A percentile compares a stretch with the other conserved stretches of the same genome.
phyloP scores from a whole-genome alignment of 2,113 vertebrate genomes.

The Chauna torquata region DNA sequence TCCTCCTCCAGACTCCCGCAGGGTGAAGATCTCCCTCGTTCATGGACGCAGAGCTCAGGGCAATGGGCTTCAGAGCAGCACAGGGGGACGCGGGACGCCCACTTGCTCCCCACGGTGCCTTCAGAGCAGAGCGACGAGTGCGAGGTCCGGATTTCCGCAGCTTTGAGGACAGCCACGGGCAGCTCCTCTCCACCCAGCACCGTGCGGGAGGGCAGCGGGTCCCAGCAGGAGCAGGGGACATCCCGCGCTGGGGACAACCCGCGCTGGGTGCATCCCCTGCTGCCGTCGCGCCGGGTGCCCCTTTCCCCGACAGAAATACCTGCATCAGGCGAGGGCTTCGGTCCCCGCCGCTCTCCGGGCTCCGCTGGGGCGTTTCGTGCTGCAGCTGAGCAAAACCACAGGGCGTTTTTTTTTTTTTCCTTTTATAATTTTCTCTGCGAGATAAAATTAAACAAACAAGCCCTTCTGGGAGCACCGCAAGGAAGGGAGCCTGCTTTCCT shows the following conservation, averaged over 20 bases:
- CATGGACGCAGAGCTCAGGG: neutral
- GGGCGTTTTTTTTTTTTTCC: neutral
- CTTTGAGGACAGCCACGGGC: neutral
- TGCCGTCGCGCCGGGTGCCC: neutral
- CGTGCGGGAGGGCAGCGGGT: neutral
- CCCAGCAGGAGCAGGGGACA: neutral
- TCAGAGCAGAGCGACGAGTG: neutral
- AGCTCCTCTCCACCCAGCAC: neutral
- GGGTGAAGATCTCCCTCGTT: neutral
- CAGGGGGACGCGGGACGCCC: neutral
- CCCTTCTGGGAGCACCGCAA: constrained; percentile 28
- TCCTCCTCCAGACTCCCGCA: neutral
- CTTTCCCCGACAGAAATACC: constrained; percentile 13
- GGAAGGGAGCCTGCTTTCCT: constrained; percentile 54
- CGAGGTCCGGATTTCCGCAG: neutral
- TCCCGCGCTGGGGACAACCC: neutral
- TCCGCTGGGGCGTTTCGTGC: neutral
- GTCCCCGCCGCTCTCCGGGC: neutral
- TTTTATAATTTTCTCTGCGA: constrained; percentile 51
- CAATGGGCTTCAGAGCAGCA: neutral
- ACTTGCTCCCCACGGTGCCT: neutral
- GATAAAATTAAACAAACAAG: constrained; percentile 65
- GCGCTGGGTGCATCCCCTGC: neutral
- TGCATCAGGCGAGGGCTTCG: neutral
- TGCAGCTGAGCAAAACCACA: constrained; percentile 51